These are phyloP conservation scores for Aptenodytes patagonicus DNA, from an alignment of 2,113 vertebrate species.

Conservation along the genomic window DNA sequence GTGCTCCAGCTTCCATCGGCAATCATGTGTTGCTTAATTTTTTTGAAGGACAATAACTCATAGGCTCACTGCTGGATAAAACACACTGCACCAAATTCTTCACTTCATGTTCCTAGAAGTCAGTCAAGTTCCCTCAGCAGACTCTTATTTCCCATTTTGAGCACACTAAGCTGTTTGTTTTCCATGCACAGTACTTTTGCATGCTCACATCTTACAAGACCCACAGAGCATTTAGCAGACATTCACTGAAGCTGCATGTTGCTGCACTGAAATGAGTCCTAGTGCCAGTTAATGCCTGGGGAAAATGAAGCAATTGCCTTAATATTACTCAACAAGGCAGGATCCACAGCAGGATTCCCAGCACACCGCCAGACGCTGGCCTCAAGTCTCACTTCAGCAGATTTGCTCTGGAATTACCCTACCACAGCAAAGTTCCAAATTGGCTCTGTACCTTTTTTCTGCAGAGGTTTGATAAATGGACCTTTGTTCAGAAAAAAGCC, in stretches of 20 bases:
- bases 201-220: neutral
- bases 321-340: neutral
- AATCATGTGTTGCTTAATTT: neutral
- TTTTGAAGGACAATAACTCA: neutral
- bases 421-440: neutral
- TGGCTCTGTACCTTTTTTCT: neutral
- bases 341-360: neutral
- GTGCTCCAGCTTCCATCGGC: neutral
- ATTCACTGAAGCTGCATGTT: neutral
- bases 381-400: neutral
- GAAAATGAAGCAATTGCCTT: constrained; percentile 6
- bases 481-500: constrained; percentile 23
- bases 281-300: neutral
- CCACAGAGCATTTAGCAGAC: neutral
- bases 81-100: neutral
- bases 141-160: neutral
- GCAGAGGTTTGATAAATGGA: neutral
- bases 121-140: neutral
- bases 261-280: neutral
- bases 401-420: neutral
- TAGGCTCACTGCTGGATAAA: neutral
- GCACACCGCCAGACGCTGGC: neutral
- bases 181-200: neutral
- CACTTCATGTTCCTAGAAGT: neutral
- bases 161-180: neutral